phyloP scores from a whole-genome alignment of 2,113 vertebrate genomes.

The Peromyscus maniculatus region DNA sequence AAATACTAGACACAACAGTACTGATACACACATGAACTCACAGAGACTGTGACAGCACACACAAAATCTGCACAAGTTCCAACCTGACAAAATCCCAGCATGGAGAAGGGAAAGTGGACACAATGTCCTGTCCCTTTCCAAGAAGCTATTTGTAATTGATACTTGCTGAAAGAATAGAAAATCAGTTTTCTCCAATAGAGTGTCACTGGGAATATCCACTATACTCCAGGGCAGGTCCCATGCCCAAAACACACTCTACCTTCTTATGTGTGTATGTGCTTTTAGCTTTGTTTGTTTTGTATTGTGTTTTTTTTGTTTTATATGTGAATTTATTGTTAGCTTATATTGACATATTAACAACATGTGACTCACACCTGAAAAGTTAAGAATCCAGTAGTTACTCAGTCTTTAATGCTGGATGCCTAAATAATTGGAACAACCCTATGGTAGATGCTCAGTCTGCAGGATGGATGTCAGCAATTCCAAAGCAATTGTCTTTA shows the following conservation, averaged over 20 bases:
- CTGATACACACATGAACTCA: not conserved
- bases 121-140: not conserved
- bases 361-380: not conserved
- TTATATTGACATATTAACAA: not conserved
- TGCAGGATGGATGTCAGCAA: not conserved
- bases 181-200: not conserved
- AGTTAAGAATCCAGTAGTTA: not conserved
- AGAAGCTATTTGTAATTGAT: not conserved
- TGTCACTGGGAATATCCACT: not conserved
- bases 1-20: not conserved
- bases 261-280: not conserved
- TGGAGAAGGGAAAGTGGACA: not conserved
- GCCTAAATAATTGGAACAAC: not conserved
- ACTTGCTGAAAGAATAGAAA: not conserved
- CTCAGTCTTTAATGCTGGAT: not conserved
- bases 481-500: not conserved
- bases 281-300: not conserved
- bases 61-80: not conserved
- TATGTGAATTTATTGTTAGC: not conserved
- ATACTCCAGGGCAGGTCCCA: not conserved
- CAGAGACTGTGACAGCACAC: not conserved
- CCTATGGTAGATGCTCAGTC: not conserved
- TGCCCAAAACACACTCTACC: not conserved
- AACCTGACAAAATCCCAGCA: not conserved
- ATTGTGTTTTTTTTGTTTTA: not conserved